A percentile compares a stretch with the other conserved stretches of the same genome.
phyloP scores from a whole-genome alignment of 2,113 vertebrate genomes.

The Psilopsiagon aurifrons region DNA sequence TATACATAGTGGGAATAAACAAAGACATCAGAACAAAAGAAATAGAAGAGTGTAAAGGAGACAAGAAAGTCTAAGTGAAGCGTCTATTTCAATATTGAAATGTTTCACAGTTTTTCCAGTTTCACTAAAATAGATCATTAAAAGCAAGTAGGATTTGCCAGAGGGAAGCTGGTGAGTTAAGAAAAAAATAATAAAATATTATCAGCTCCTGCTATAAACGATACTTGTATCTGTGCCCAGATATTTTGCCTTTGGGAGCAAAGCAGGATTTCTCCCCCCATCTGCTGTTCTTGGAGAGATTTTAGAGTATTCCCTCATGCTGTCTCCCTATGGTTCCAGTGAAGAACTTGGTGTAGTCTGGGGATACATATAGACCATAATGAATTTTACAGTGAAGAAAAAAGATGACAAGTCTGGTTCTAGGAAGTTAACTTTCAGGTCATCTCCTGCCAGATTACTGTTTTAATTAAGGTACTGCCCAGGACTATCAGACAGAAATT shows the following conservation, averaged over 20 bases:
- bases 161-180: not conserved
- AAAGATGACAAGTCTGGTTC: not conserved
- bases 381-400: not conserved
- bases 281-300: constrained; percentile 9
- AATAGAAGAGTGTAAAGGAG: not conserved
- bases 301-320: not conserved
- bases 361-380: not conserved
- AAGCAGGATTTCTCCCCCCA: not conserved
- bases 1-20: rapidly evolving
- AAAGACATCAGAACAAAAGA: not conserved
- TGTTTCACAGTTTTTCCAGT: not conserved
- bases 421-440: not conserved
- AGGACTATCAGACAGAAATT: not conserved
- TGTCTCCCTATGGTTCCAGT: not conserved
- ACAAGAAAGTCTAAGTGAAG: not conserved
- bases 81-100: not conserved
- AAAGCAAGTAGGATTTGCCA: not conserved
- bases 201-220: not conserved
- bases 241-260: constrained; percentile 4
- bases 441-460: not conserved
- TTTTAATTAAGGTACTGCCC: not conserved
- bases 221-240: not conserved
- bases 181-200: not conserved
- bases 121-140: not conserved
- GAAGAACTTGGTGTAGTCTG: not conserved